Base-by-base conservation (phyloP, 1,140 invertebrate genomes). In the Scaptomyza pallida region DNA sequence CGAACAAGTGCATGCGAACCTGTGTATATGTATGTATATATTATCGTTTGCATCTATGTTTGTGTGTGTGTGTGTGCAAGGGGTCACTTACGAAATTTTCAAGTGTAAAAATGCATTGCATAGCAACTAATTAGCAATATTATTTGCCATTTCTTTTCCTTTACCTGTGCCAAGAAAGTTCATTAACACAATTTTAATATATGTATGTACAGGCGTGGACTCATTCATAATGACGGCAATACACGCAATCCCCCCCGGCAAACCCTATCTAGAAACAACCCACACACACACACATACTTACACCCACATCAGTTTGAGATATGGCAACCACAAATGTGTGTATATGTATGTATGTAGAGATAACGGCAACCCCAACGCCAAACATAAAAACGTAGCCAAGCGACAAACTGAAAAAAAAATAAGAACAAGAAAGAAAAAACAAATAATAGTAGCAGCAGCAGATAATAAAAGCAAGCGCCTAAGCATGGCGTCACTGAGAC, bases 401-500 rank as follows among this genome's bases (percentile, higher is more conserved):
- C 82, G 64, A 73, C 80, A 75, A 73, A 47, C 68, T 68, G 50
- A 68, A 56, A 71, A 59, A 52, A 40, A 62, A 41, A 44, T 56
- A 62, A 52, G 50, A 13, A 61, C 45, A 21, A 40, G 10, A 23
- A 55, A 59, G 30, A 15, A 35, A 79, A 79, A 64, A 72, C 79
- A 30, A 30, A 30, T 30, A 30, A 8, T 37, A 37, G 33, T 5
- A 35, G 57, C 47, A 80, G 65, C 68, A 80, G 81, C 69, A 77
- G 77, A 85, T 75, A 75, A 75, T 71, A 74, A 74, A 71, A 76
- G 72, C 56, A 71, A 83, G 78, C 71, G 82, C 78, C 81, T 78
- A 86, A 81, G 82, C 65, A 86, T 86, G 81, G 81, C 82, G 81
- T 86, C 81, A 81, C 82, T 78, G 62, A 72, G 64, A 57, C 69